These are phyloP conservation scores for Cactoblastis cactorum DNA, from an alignment of 2,888 invertebrate genomes.

Conservation along the genomic window DNA sequence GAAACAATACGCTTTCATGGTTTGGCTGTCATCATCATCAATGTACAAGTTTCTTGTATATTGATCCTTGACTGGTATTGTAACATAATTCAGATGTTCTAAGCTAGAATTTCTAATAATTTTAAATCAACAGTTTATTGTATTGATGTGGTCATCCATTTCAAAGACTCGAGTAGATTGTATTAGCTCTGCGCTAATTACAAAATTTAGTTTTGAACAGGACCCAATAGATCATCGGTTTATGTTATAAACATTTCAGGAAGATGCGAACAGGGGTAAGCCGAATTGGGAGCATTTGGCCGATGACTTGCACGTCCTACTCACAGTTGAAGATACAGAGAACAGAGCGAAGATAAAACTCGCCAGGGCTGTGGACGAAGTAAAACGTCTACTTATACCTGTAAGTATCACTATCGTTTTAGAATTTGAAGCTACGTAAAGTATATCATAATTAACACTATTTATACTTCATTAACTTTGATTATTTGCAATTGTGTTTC, in stretches of 20 bases:
- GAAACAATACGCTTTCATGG: no score
- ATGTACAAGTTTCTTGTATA: no score
- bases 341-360: constrained; percentile 97
- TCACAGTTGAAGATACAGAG: constrained; percentile 99
- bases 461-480: no score
- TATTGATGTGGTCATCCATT: no score
- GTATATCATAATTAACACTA: no score
- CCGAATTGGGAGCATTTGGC: constrained; percentile 99
- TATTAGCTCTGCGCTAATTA: neutral
- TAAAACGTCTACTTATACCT: constrained; percentile 97
- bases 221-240: neutral
- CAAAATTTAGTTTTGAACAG: neutral
- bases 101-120: no score
- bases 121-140: no score
- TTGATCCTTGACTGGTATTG: no score
- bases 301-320: constrained; percentile 98
- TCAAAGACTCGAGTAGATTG: neutral
- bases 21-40: no score
- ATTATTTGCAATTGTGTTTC: no score
- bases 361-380: constrained; percentile 97
- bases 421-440: neutral
- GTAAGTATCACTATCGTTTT: constrained; percentile 79
- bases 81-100: no score
- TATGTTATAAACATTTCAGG: constrained; percentile 80
- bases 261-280: constrained; percentile 99